phyloP scores from a whole-genome alignment of 2,888 invertebrate species.

The Harpagoxenus sublaevis region DNA sequence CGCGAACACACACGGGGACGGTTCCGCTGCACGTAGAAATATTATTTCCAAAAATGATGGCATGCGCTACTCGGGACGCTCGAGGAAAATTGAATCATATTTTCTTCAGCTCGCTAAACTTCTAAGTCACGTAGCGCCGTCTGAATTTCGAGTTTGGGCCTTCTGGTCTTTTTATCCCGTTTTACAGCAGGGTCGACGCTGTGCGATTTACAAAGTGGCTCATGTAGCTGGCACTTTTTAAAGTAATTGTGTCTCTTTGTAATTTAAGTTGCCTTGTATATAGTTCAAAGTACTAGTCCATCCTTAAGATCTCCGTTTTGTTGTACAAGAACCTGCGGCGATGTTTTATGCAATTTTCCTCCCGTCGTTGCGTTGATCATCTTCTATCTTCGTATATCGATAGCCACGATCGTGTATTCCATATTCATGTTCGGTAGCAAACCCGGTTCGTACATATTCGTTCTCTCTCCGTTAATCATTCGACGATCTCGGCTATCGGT shows the following conservation, averaged over 20 bases:
- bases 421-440: slow-evolving; percentile 3
- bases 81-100: slow-evolving; percentile 55
- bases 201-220: slow-evolving; percentile 30
- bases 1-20: slow-evolving; percentile 10
- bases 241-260: slow-evolving; percentile 11
- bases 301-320: neutral
- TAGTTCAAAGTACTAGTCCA: too few species aligned
- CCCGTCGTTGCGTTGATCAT: neutral
- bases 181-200: neutral
- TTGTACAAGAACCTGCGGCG: neutral
- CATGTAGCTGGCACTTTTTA: slow-evolving; percentile 18
- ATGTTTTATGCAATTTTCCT: neutral
- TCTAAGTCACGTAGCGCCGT: slow-evolving; percentile 48
- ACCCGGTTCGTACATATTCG: slow-evolving; percentile 17
- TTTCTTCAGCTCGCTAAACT: slow-evolving; percentile 49
- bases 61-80: slow-evolving; percentile 36
- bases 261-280: slow-evolving; percentile 12
- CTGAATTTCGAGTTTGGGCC: slow-evolving; percentile 41
- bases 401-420: slow-evolving; percentile 9
- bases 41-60: slow-evolving; percentile 54
- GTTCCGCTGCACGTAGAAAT: slow-evolving; percentile 48
- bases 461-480: slow-evolving; percentile 42
- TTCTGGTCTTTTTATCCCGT: slow-evolving; percentile 21
- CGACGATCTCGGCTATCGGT: slow-evolving; percentile 31
- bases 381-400: neutral